Percentiles rank a stretch among this genome's conserved stretches.
These are phyloP conservation scores for Ctenopoma kingsleyae DNA, from an alignment of 2,797 vertebrate species.

Conservation along the genomic window DNA sequence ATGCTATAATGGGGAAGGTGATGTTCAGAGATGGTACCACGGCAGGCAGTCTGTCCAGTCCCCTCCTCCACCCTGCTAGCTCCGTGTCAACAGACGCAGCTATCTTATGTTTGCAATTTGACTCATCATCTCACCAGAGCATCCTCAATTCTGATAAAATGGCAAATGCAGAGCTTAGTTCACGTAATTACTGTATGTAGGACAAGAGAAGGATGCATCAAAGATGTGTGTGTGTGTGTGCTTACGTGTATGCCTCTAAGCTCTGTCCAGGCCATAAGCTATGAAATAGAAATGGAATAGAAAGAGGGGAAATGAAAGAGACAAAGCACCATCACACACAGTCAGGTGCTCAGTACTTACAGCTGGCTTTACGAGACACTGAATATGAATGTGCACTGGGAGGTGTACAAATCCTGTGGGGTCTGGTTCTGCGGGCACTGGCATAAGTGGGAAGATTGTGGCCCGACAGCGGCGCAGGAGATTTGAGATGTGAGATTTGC, in stretches of 20 bases:
- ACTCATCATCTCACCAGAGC: constrained; percentile 75
- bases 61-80: constrained; percentile 80
- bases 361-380: constrained; percentile 54
- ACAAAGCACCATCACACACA: constrained; percentile 58
- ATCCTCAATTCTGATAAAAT: constrained; percentile 57
- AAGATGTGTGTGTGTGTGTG: constrained; percentile 38
- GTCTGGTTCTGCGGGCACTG: constrained; percentile 47
- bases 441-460: constrained; percentile 45
- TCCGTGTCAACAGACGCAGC: constrained; percentile 70
- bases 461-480: constrained; percentile 43
- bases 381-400: constrained; percentile 60
- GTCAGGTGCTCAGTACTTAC: constrained; percentile 68
- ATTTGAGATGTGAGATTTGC: constrained; percentile 25
- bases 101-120: constrained; percentile 72
- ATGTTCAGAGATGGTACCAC: constrained; percentile 80
- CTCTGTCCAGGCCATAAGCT: constrained; percentile 56
- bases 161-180: constrained; percentile 41
- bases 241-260: constrained; percentile 23
- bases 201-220: constrained; percentile 66
- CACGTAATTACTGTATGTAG: constrained; percentile 65
- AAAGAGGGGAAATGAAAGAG: constrained; percentile 37
- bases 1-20: constrained; percentile 70
- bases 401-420: constrained; percentile 50
- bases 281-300: constrained; percentile 45
- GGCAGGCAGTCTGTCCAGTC: constrained; percentile 74